These are phyloP conservation scores for Sesia apiformis DNA, from an alignment of 2,888 invertebrate genomes.

Conservation along the genomic window DNA sequence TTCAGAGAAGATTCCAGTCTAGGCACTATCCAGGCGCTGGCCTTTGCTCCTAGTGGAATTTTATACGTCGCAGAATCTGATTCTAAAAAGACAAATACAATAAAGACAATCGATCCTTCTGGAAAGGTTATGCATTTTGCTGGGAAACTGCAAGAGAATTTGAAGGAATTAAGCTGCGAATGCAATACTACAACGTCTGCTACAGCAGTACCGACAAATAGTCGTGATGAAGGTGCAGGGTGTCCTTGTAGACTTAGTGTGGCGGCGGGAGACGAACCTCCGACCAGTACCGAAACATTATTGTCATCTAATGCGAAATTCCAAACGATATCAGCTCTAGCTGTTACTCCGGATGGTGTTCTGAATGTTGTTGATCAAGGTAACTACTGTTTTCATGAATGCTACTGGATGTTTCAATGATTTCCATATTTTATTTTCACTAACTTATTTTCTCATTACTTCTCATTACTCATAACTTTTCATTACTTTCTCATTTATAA, in stretches of 20 bases:
- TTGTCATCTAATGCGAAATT: constrained; percentile 93
- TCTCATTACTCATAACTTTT: background rate
- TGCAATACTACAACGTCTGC: constrained; percentile 74
- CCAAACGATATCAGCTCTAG: constrained; percentile 90
- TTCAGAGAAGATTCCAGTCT: constrained; percentile 80
- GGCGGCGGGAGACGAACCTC: constrained; percentile 76
- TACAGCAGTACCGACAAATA: constrained; percentile 52
- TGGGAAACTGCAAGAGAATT: constrained; percentile 83
- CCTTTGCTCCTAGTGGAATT: constrained; percentile 93
- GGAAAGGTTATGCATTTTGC: constrained; percentile 94
- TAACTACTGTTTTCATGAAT: constrained; percentile 23
- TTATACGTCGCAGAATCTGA: constrained; percentile 96
- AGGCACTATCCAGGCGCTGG: constrained; percentile 90
- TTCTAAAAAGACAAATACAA: constrained; percentile 87
- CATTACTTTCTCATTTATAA: constrained; percentile 1
- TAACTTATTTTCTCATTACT: background rate
- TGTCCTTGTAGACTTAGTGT: constrained; percentile 69
- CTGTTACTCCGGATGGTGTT: constrained; percentile 96
- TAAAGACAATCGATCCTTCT: constrained; percentile 89
- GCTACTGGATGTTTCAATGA: too few species aligned
- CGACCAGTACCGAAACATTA: constrained; percentile 87
- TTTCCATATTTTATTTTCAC: too few species aligned
- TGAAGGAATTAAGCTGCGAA: constrained; percentile 73
- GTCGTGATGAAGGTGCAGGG: constrained; percentile 57
- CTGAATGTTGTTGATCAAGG: constrained; percentile 97